These are phyloP conservation scores for Leucosticte australis DNA, from an alignment of 2,113 vertebrate species.

Conservation along the genomic window DNA sequence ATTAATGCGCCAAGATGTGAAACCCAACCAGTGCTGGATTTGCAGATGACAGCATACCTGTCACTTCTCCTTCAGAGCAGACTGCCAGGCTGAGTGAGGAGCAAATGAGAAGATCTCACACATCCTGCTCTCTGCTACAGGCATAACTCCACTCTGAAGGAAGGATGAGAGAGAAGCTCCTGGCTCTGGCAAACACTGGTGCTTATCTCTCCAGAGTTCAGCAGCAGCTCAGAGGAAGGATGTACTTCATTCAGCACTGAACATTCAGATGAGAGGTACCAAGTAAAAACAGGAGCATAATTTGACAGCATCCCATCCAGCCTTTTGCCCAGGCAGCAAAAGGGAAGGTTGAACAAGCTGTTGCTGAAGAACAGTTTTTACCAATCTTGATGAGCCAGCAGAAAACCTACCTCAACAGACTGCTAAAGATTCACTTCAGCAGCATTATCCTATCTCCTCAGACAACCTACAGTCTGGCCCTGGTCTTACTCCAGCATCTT, in stretches of 20 bases:
- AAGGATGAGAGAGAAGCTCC: neutral
- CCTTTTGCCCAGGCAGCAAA: neutral
- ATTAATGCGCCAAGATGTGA: neutral
- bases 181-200: neutral
- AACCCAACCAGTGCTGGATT: neutral
- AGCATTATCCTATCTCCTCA: neutral
- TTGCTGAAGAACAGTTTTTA: neutral
- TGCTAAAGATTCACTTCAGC: neutral
- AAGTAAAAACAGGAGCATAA: neutral
- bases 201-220: neutral
- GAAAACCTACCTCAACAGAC: neutral
- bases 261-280: neutral
- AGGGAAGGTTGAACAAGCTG: neutral
- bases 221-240: neutral
- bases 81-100: neutral
- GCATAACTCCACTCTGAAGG: neutral
- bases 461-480: neutral
- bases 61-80: neutral
- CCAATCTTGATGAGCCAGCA: neutral
- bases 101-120: neutral
- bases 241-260: neutral
- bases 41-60: neutral
- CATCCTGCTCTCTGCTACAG: neutral
- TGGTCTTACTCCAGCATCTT: neutral
- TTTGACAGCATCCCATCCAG: neutral